Conservation (phyloP, 92 coral and sea anemone species). For the Parazoanthus darwini region DNA sequence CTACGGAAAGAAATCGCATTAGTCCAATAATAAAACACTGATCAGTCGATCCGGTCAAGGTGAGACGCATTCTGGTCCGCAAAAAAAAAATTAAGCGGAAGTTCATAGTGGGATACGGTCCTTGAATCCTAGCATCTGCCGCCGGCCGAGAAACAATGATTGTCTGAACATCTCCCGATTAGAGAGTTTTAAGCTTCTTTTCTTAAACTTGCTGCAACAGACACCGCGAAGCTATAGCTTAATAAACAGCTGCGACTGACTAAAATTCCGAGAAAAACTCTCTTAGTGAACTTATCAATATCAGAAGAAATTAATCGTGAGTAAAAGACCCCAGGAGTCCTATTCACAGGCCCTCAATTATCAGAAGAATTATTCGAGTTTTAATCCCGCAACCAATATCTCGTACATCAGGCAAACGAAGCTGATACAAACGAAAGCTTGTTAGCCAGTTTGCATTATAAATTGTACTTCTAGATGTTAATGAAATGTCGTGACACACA, state of each 20-base stretch:
- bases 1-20: neutral
- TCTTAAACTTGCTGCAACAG: neutral
- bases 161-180: neutral
- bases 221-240: neutral
- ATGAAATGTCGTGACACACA: neutral
- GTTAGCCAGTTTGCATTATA: neutral
- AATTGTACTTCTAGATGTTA: neutral
- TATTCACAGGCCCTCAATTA: neutral
- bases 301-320: neutral
- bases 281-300: neutral
- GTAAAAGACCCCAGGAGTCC: neutral
- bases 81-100: neutral
- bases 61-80: neutral
- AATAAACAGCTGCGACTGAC: neutral
- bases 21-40: neutral
- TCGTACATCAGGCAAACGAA: neutral
- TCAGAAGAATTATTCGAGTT: neutral
- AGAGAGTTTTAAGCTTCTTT: neutral
- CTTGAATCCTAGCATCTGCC: neutral
- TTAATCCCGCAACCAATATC: neutral
- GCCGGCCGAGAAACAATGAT: neutral
- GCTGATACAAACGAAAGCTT: neutral
- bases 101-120: neutral
- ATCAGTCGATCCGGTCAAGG: neutral
- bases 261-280: neutral